Percentiles rank a stretch among this genome's conserved stretches.
These are phyloP conservation scores for Tortrix viridana DNA, from an alignment of 2,888 invertebrate species.

Conservation along the genomic window DNA sequence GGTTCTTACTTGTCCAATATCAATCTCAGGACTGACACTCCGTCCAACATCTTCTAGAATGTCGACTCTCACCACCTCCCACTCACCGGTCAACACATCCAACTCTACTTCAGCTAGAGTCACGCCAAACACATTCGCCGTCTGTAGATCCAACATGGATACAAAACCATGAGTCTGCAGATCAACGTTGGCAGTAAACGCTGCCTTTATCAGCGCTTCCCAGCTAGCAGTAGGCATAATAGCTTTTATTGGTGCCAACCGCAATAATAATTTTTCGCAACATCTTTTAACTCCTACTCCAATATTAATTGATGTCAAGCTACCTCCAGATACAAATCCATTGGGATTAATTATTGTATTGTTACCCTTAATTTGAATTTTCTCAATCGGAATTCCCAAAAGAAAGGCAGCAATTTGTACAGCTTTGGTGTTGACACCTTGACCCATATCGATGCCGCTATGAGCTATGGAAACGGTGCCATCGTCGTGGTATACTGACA, in stretches of 20 bases:
- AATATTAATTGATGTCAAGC: slow-evolving; percentile 86
- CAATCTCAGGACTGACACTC: slow-evolving; percentile 87
- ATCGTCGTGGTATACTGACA: slow-evolving; percentile 83
- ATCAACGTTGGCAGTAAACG: slow-evolving; percentile 64
- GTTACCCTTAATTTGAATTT: slow-evolving; percentile 86
- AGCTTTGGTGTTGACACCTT: slow-evolving; percentile 88
- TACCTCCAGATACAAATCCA: slow-evolving; percentile 86
- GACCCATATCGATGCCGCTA: slow-evolving; percentile 87
- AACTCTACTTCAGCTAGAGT: slow-evolving; percentile 87
- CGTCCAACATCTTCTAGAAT: slow-evolving; percentile 87
- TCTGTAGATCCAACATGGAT: slow-evolving; percentile 54
- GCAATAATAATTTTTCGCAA: slow-evolving; percentile 72
- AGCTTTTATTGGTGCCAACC: slow-evolving; percentile 72
- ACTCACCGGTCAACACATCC: slow-evolving; percentile 89
- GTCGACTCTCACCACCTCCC: slow-evolving; percentile 85
- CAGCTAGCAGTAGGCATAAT: slow-evolving; percentile 75
- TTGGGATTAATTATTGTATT: slow-evolving; percentile 86
- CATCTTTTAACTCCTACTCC: slow-evolving; percentile 79
- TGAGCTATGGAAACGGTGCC: slow-evolving; percentile 86
- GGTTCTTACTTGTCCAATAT: slow-evolving; percentile 85
- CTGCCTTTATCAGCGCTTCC: slow-evolving; percentile 78
- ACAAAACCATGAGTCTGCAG: slow-evolving; percentile 62
- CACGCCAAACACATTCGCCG: slow-evolving; percentile 79
- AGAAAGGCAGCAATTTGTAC: slow-evolving; percentile 86
- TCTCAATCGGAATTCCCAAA: slow-evolving; percentile 85